Percentiles rank a stretch among this genome's conserved stretches.
These are phyloP conservation scores for Sebastiscus tertius DNA, from an alignment of 2,797 vertebrate species.

Conservation along the genomic window DNA sequence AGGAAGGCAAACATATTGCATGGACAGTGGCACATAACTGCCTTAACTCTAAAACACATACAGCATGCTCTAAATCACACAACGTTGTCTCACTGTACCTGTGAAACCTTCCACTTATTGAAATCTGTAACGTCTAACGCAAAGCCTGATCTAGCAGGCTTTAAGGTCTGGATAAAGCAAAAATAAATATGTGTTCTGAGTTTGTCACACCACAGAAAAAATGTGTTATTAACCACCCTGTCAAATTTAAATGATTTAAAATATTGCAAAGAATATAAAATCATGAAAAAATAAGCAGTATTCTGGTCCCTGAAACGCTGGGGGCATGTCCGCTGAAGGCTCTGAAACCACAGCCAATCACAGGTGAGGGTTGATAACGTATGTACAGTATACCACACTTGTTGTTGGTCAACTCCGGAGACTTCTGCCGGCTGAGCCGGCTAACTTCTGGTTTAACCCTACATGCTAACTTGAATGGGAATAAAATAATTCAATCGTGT, in stretches of 20 bases:
- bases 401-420: too few relatives aligned
- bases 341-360: background rate
- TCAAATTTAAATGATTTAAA: background rate
- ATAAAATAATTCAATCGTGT: background rate
- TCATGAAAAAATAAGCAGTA: too few relatives aligned
- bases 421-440: too few relatives aligned
- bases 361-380: too few relatives aligned
- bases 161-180: background rate
- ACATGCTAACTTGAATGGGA: background rate
- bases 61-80: constrained; percentile 16
- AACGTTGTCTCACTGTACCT: background rate
- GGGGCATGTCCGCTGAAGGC: background rate
- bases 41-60: constrained; percentile 26
- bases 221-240: too few relatives aligned
- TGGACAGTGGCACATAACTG: constrained; percentile 30
- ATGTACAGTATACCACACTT: too few relatives aligned
- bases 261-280: background rate
- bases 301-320: too few relatives aligned
- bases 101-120: background rate
- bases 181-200: background rate
- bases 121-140: background rate
- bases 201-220: background rate
- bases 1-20: constrained; percentile 36
- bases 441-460: background rate
- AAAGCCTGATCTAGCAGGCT: background rate